Percentiles rank a stretch among this genome's conserved stretches.
Evolutionary conservation across 1,140 invertebrate species (phyloP).

Genomic region (Parasteatoda tepidariorum): DNA sequence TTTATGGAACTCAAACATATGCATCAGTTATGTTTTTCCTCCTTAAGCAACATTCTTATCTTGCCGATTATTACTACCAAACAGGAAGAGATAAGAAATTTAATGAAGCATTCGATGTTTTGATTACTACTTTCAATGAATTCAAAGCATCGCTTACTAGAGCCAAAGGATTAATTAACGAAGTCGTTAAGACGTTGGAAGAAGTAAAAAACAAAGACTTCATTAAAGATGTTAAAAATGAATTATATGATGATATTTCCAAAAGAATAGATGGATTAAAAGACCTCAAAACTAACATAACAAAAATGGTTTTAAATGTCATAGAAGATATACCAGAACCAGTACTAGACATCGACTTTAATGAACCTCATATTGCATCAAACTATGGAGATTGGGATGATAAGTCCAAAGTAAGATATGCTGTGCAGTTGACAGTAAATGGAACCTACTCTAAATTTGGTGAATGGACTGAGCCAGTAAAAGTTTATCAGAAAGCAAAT

Average conservation of each 20-base stretch:
- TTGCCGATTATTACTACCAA: slow-evolving; percentile 11
- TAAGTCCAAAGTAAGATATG: not conserved
- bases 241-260: not conserved
- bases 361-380: not conserved
- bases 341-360: not conserved
- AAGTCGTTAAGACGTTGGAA: not conserved
- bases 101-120: not conserved
- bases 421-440: not conserved
- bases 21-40: not conserved
- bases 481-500: not conserved
- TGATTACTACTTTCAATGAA: not conserved
- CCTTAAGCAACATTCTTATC: not conserved
- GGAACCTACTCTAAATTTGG: not conserved
- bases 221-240: not conserved
- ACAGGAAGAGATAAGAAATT: not conserved
- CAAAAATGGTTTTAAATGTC: not conserved
- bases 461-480: not conserved
- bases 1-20: slow-evolving; percentile 2
- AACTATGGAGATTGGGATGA: not conserved
- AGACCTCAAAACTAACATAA: not conserved
- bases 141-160: not conserved
- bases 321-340: not conserved
- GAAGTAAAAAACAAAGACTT: not conserved
- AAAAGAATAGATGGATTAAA: slow-evolving; percentile 10
- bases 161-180: not conserved